A percentile compares a stretch with the other conserved stretches of the same genome.
Evolutionary conservation across 2,888 invertebrate genomes (phyloP).

Genomic region (Drosophila colorata): DNA sequence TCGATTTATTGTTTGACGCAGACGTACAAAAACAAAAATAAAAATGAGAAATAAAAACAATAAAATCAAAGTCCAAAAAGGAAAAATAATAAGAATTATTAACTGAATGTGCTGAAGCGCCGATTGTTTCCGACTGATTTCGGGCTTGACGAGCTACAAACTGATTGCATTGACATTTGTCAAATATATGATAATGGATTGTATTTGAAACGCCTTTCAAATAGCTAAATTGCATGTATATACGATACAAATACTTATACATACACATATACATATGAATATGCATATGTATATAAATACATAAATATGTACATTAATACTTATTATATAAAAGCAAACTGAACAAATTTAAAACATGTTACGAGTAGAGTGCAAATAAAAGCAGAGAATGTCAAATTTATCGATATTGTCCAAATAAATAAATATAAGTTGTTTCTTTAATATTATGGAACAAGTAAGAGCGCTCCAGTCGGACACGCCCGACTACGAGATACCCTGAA

Average conservation of each 20-base stretch:
- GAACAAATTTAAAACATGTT: conserved; percentile 49
- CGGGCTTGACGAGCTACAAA: conserved; percentile 26
- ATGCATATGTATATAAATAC: conserved; percentile 3
- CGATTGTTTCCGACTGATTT: conserved; percentile 53
- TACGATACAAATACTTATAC: conserved; percentile 15
- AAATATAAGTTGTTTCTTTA: background rate
- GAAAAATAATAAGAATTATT: background rate
- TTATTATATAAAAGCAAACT: conserved; percentile 25
- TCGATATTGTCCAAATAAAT: conserved; percentile 12
- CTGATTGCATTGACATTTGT: conserved; percentile 1
- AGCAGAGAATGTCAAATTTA: conserved; percentile 40
- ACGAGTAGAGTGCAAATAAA: conserved; percentile 60
- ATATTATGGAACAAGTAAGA: background rate
- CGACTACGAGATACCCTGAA: no score
- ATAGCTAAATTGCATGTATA: conserved; percentile 33
- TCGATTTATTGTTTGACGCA: conserved; percentile 34
- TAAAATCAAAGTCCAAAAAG: background rate
- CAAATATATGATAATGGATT: conserved; percentile 14
- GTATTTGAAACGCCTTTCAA: conserved; percentile 28
- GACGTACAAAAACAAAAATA: conserved; percentile 23
- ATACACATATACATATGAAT: conserved; percentile 12
- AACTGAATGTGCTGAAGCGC: conserved; percentile 13
- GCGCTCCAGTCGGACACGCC: no score
- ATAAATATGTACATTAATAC: conserved; percentile 12
- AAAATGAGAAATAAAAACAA: background rate